Evolutionary conservation across 2,797 vertebrate species (phyloP).

Genomic region (Tolypeutes matacus): DNA sequence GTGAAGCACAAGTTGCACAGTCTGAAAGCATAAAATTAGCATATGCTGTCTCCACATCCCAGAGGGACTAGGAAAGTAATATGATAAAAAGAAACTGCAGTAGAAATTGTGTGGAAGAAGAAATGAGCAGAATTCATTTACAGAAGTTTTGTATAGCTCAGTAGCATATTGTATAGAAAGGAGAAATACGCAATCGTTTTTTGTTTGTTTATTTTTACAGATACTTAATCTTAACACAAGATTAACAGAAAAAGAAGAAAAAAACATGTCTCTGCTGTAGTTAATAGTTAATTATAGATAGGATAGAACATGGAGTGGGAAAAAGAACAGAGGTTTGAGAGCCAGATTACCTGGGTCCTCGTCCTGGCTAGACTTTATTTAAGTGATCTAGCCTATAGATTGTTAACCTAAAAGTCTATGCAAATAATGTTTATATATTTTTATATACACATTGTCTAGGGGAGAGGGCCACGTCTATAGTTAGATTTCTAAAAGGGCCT

Average conservation of each 20-base stretch:
- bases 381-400: neutral
- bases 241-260: neutral
- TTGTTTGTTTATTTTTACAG: neutral
- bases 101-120: constrained; percentile 37
- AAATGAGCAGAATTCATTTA: constrained; percentile 65
- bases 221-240: neutral
- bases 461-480: neutral
- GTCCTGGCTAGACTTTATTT: neutral
- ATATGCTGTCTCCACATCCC: constrained; percentile 30
- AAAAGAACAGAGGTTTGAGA: neutral
- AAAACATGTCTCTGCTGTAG: neutral
- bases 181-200: neutral
- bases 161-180: constrained; percentile 53
- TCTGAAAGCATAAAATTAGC: constrained; percentile 54
- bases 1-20: constrained; percentile 57
- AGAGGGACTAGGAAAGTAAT: constrained; percentile 22
- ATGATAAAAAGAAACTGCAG: neutral
- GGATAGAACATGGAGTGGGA: neutral
- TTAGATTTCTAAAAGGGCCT: neutral
- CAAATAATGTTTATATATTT: neutral
- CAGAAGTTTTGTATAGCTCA: constrained; percentile 33
- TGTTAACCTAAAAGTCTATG: neutral
- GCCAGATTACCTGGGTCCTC: neutral
- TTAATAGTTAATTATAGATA: neutral
- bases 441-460: neutral